Evolutionary conservation across 2,113 vertebrate species (phyloP).

Genomic region (Gnathonemus echidnorhynchus): DNA sequence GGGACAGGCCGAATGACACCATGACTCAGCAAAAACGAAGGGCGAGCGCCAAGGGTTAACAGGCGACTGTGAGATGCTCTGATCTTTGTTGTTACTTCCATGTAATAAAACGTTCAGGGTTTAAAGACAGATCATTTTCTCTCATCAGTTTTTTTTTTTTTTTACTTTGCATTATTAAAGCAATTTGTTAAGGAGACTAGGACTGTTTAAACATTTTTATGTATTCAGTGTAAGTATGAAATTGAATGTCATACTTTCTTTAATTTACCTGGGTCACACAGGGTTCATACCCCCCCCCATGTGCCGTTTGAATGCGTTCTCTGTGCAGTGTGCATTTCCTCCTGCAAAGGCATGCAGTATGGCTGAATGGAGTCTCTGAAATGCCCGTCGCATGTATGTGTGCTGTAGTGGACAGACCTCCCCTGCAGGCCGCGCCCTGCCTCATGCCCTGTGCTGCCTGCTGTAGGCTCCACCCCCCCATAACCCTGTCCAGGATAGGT

Average conservation of each 20-base stretch:
- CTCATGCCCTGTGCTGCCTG: background rate
- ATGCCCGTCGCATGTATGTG: background rate
- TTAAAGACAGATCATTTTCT: background rate
- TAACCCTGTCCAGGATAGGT: background rate
- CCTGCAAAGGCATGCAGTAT: background rate
- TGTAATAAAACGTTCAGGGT: background rate
- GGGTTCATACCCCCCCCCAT: background rate
- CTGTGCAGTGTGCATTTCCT: background rate
- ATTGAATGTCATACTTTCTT: background rate
- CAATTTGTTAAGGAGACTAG: background rate
- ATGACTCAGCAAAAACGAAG: background rate
- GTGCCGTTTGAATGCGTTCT: background rate
- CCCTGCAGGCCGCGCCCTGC: background rate
- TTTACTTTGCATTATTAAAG: background rate
- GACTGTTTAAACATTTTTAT: background rate
- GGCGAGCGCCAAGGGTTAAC: background rate
- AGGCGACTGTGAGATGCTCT: background rate
- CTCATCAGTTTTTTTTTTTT: background rate
- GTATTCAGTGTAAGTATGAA: background rate
- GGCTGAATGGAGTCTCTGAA: background rate
- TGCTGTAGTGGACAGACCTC: background rate
- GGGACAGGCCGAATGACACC: background rate
- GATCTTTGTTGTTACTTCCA: background rate
- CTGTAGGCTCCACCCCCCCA: background rate
- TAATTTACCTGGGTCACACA: background rate